phyloP scores from a whole-genome alignment of 2,888 invertebrate genomes.

The Bursaphelenchus okinawaensis region DNA sequence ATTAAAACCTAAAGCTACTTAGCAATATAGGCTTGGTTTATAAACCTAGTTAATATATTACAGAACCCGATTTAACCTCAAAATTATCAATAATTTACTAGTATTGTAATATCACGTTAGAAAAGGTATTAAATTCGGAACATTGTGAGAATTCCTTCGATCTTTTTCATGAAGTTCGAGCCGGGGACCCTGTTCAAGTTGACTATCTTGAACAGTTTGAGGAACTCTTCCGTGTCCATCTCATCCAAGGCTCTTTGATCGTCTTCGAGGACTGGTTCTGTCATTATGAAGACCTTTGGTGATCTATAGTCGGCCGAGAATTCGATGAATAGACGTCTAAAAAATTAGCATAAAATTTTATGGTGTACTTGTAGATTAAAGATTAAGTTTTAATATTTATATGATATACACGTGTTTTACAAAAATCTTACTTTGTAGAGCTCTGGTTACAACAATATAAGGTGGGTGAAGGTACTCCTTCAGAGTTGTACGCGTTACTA shows the following conservation, averaged over 20 bases:
- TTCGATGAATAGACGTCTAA: slow-evolving; percentile 34
- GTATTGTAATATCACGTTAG: no score
- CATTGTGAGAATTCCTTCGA: slow-evolving; percentile 38
- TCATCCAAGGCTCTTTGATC: not conserved
- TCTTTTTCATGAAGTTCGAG: slow-evolving; percentile 40
- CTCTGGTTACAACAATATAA: slow-evolving; percentile 38
- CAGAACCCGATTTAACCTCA: no score
- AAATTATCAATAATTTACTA: no score
- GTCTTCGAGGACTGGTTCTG: slow-evolving; percentile 23
- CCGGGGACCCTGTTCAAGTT: slow-evolving; percentile 41
- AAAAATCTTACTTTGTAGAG: slow-evolving; percentile 30
- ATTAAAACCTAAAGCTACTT: no score
- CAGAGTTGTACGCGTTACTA: slow-evolving; percentile 35
- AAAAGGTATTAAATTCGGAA: slow-evolving; percentile 25
- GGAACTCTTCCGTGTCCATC: slow-evolving; percentile 10
- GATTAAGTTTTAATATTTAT: not conserved
- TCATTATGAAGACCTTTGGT: slow-evolving; percentile 20
- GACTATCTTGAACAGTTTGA: slow-evolving; percentile 26
- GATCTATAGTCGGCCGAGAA: slow-evolving; percentile 27
- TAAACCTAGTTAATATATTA: no score
- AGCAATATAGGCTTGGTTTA: no score
- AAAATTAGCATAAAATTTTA: slow-evolving; percentile 21
- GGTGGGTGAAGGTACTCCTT: slow-evolving; percentile 42
- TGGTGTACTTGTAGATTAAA: not conserved
- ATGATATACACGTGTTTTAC: no score